phyloP scores from a whole-genome alignment of 37 sponge, comb jelly and placozoan genomes.

The Agelas oroides region DNA sequence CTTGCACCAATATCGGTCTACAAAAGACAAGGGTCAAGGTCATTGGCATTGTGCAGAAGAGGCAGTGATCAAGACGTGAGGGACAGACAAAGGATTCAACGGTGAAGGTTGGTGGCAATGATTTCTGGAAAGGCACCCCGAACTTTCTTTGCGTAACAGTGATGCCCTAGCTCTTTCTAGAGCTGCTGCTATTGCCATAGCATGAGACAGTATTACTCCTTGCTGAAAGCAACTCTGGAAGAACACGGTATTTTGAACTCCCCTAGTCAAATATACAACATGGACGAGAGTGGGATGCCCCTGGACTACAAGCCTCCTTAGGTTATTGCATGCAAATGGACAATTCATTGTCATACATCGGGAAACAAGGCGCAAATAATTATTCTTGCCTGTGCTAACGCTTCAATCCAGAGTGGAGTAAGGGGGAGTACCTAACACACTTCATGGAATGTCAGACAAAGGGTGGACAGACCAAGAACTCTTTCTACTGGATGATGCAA shows the following conservation, averaged over 20 bases:
- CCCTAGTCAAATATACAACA: conserved; percentile 33
- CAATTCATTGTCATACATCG: background rate
- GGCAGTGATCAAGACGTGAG: no score
- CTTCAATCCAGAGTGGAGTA: conserved; percentile 14
- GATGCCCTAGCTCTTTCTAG: background rate
- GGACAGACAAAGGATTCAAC: background rate
- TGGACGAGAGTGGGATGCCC: conserved; percentile 56
- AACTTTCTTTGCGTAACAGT: conserved; percentile 9
- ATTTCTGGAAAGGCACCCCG: conserved; percentile 9
- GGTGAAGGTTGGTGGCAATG: conserved; percentile 14
- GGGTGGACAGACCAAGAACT: conserved; percentile 42
- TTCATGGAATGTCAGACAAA: conserved; percentile 29
- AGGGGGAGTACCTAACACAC: conserved; percentile 30
- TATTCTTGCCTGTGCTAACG: conserved; percentile 20
- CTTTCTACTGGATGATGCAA: conserved; percentile 29
- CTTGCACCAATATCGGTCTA: no score
- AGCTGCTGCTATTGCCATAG: conserved; percentile 1
- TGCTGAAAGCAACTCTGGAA: conserved; percentile 25
- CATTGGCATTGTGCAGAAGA: no score
- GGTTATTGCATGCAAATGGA: conserved; percentile 18
- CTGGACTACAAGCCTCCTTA: conserved; percentile 30
- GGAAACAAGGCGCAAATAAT: conserved; percentile 43
- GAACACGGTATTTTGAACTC: conserved; percentile 4
- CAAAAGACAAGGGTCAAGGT: no score
- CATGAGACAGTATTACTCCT: conserved; percentile 34